These are phyloP conservation scores for Ptychochromis oligacanthus DNA, from an alignment of 2,113 vertebrate genomes.

Conservation along the genomic window DNA sequence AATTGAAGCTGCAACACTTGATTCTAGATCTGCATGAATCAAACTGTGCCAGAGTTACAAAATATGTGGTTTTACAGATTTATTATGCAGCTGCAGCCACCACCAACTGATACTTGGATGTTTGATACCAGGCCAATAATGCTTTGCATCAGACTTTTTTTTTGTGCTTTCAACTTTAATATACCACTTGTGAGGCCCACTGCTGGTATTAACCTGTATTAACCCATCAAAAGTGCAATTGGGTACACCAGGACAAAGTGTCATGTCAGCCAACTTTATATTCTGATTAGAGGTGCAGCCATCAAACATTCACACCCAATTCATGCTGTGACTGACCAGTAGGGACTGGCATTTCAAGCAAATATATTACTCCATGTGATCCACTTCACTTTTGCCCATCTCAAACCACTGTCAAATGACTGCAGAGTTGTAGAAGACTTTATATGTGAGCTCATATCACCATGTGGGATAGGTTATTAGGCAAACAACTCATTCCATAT, in stretches of 20 bases:
- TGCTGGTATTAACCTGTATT: too few species aligned
- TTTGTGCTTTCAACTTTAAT: background rate
- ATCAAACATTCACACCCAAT: background rate
- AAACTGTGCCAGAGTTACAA: background rate
- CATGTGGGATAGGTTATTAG: too few species aligned
- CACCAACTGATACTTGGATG: background rate
- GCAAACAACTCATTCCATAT: too few species aligned
- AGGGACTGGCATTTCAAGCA: background rate
- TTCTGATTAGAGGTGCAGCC: accelerated
- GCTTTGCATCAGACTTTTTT: background rate
- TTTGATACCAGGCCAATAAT: background rate
- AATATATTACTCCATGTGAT: too few species aligned
- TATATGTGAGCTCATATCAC: too few species aligned
- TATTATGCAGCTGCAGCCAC: background rate
- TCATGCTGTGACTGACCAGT: background rate
- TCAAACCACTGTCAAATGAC: too few species aligned
- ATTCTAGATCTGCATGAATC: background rate
- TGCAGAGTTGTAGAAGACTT: too few species aligned
- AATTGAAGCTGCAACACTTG: conserved; percentile 14
- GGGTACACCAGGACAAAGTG: too few species aligned
- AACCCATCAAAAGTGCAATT: too few species aligned
- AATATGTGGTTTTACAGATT: too few species aligned
- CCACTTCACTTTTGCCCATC: too few species aligned
- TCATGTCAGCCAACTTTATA: background rate
- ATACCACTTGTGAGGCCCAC: too few species aligned